Evolutionary conservation across 2,797 vertebrate species (phyloP), one percentile per base, ranked within the genome.

Genomic region (Poeciliopsis turneri): DNA sequence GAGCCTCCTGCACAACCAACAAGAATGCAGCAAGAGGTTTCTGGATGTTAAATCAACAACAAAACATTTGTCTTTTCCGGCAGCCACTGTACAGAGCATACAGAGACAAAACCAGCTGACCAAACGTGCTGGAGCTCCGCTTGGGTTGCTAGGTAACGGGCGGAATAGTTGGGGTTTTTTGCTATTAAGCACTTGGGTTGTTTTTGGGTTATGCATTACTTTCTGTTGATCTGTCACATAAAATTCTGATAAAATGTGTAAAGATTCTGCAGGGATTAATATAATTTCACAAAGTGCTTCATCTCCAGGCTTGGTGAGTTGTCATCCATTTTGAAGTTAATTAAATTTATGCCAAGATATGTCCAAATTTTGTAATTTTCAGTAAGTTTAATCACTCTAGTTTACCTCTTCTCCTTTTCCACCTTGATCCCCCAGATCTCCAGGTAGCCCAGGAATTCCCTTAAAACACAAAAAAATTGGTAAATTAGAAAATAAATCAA

Each of bases 391-490:
- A 59, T 64, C 59, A 41, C 15, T 66, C 20, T 53, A 76, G 8
- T 82, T 86, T 90, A 97, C 97, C 96, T 96, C 94, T 80, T 78
- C 82, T 36, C 97, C 97, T 59, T 95, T 96, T 0, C 69, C 87
- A 25, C 97, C 96, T 0, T 86, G 84, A 45, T 93, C 92, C 33
- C 97, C 97, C 0, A 47, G 84, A 7, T 92, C 80, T 77, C 97
- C 97, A 64, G 86, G 95, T 66, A 94, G 85, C 53, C 97, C 97
- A 0, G 89, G 90, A 36, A 92, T 91, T 79, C 97, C 97, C 97
- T 98, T 81, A 13, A 61, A 1, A 85, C 12, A 71, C 7, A 53
- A 3, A 59, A 61, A 49, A 8, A 74, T 45, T 13, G 3, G 18
- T 61, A 33, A 61, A 33, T 33, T 30, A 61, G 74, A 20, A 36